Conservation (phyloP, 2,113 vertebrate genomes). For the Pterocles burchelli region DNA sequence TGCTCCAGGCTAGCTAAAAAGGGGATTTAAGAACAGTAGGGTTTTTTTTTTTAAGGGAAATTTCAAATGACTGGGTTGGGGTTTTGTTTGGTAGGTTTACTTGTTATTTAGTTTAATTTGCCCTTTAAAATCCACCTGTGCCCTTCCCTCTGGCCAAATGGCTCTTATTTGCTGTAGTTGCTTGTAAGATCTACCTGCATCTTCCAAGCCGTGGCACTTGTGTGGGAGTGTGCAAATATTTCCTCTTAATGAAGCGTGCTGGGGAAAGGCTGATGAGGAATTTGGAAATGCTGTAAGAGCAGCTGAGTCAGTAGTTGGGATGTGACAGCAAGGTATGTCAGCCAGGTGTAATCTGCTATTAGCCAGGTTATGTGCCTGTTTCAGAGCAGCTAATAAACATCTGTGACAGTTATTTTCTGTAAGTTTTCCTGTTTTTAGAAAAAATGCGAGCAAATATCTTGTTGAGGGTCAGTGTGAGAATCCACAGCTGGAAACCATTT, state of each 20-base stretch:
- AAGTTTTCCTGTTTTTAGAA: background rate
- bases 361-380: rapidly evolving
- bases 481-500: rapidly evolving
- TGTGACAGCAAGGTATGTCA: background rate
- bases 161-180: background rate
- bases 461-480: rapidly evolving
- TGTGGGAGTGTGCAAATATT: background rate
- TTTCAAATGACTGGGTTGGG: background rate
- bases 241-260: background rate
- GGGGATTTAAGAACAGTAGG: background rate
- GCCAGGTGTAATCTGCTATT: background rate
- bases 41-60: background rate
- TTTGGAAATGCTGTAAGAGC: background rate
- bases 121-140: background rate
- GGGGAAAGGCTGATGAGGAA: background rate
- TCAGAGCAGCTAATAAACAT: background rate
- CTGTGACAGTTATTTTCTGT: background rate
- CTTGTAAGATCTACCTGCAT: background rate
- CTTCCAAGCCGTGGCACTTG: background rate
- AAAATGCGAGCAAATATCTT: rapidly evolving
- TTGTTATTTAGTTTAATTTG: background rate
- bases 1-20: background rate
- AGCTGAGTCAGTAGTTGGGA: background rate
- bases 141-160: background rate
- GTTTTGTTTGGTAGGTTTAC: background rate